phyloP scores from a whole-genome alignment of 2,797 vertebrate species.

The Limosa lapponica region DNA sequence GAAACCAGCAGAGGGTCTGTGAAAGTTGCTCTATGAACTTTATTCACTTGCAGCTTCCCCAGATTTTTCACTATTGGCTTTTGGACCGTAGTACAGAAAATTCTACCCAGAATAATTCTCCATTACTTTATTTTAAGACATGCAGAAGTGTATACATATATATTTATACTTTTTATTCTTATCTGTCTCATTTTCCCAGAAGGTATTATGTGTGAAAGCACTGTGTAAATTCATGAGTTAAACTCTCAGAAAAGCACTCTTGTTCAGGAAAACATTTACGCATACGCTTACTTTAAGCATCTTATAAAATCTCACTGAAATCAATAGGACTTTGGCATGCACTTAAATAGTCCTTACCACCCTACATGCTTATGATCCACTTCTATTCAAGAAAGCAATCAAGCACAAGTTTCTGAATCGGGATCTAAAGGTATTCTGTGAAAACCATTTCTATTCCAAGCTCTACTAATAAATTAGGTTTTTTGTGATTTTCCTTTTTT shows the following conservation, averaged over 20 bases:
- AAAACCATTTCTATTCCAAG: constrained; percentile 64
- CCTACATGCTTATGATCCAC: constrained; percentile 55
- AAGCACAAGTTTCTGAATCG: constrained; percentile 65
- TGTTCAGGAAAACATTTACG: constrained; percentile 1
- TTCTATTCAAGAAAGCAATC: constrained; percentile 65
- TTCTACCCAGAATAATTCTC: not conserved
- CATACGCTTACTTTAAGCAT: not conserved
- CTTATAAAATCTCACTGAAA: constrained; percentile 47
- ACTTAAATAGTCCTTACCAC: constrained; percentile 54
- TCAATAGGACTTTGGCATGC: constrained; percentile 60
- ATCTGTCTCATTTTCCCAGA: not conserved
- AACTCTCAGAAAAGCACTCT: not conserved
- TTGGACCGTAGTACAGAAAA: not conserved
- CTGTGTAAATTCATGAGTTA: not conserved
- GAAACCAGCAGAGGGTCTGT: not conserved
- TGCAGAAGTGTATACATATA: not conserved
- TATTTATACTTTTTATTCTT: not conserved
- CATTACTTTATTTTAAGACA: not conserved
- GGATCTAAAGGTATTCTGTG: constrained; percentile 68
- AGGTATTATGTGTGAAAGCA: not conserved
- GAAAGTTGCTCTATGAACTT: not conserved
- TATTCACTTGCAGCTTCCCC: not conserved
- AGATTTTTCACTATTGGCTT: not conserved
- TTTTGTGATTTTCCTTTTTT: constrained; percentile 52
- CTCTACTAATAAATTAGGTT: constrained; percentile 48